These are phyloP conservation scores for Thumatha senex DNA, from an alignment of 2,888 invertebrate genomes.

Conservation along the genomic window DNA sequence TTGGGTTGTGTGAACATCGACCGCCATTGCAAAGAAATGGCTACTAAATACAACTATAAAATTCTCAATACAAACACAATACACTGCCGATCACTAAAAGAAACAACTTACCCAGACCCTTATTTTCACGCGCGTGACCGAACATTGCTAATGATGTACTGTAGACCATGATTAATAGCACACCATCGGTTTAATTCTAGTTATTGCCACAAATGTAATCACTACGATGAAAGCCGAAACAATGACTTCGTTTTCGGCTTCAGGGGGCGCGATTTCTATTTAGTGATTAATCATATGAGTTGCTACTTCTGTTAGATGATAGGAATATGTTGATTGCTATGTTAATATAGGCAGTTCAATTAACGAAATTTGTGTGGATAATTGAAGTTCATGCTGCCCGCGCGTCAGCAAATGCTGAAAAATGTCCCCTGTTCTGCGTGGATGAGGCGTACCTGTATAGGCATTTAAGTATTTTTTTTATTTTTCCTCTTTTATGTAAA, in stretches of 20 bases:
- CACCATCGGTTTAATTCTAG: conserved; percentile 56
- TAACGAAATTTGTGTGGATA: conserved; percentile 8
- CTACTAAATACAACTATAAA: no score
- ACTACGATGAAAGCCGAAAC: conserved; percentile 48
- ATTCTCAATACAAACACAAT: conserved; percentile 1
- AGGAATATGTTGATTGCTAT: conserved; percentile 23
- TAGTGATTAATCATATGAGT: conserved; percentile 52
- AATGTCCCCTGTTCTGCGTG: no score
- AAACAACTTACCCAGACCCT: conserved; percentile 13
- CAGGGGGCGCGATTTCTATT: conserved; percentile 25
- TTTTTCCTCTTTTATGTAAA: no score
- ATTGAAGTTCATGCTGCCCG: no score
- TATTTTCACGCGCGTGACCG: conserved; percentile 40
- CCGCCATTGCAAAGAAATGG: no score
- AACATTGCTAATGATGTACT: conserved; percentile 55
- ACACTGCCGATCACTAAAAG: conserved; percentile 2
- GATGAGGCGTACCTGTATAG: no score
- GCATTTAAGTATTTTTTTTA: no score
- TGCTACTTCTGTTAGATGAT: conserved; percentile 32
- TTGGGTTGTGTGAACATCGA: no score
- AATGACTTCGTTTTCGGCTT: conserved; percentile 40
- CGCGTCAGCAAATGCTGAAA: no score
- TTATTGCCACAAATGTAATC: conserved; percentile 64
- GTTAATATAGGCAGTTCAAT: conserved; percentile 6
- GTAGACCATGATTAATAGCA: conserved; percentile 56